phyloP scores from a whole-genome alignment of 2,113 vertebrate genomes.

The Agelaius phoeniceus region DNA sequence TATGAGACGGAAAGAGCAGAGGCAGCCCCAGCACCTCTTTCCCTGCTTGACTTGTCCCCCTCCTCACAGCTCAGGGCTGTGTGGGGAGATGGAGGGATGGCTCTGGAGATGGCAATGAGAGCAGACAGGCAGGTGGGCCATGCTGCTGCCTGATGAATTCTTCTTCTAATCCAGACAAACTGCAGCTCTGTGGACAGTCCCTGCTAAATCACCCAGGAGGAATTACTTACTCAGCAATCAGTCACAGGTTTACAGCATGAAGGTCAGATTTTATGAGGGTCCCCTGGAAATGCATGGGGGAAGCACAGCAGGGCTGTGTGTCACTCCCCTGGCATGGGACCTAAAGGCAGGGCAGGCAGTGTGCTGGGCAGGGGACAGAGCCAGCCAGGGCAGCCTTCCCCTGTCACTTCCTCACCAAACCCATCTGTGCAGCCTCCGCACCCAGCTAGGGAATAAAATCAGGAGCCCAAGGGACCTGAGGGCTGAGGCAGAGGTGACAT shows the following conservation, averaged over 20 bases:
- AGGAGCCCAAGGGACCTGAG: not conserved
- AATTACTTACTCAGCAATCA: constrained; percentile 35
- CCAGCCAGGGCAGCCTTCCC: not conserved
- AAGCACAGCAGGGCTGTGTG: not conserved
- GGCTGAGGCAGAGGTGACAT: not conserved
- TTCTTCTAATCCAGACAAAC: constrained; percentile 17
- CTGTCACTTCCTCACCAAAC: not conserved
- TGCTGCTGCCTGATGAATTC: not conserved
- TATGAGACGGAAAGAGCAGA: not conserved
- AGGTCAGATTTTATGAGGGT: constrained; percentile 45
- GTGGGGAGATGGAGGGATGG: not conserved
- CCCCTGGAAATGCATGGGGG: not conserved
- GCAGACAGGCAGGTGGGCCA: not conserved
- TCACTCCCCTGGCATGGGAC: not conserved
- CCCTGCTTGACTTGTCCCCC: not conserved
- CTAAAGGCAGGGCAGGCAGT: not conserved
- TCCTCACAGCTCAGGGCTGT: not conserved
- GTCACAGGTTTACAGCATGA: not conserved
- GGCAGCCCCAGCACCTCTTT: not conserved
- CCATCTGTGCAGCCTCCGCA: not conserved
- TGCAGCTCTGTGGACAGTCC: not conserved
- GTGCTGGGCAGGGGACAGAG: not conserved
- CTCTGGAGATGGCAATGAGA: not conserved
- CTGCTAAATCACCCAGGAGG: constrained; percentile 37
- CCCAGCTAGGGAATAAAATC: not conserved